Percentiles rank a stretch among this genome's conserved stretches.
phyloP scores from a whole-genome alignment of 2,888 invertebrate species.

The Hyposoter didymator region DNA sequence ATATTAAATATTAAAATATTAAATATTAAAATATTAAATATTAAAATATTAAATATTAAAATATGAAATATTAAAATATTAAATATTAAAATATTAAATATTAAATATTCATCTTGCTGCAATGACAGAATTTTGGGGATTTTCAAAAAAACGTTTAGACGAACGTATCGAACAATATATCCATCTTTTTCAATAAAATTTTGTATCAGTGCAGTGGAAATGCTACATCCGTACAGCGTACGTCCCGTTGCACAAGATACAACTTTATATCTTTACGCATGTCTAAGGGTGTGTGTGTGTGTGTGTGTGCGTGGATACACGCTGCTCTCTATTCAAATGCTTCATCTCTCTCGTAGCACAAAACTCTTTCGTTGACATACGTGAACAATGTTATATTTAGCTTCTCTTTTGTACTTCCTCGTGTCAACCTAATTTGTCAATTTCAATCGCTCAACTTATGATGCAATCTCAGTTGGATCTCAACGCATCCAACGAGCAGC shows the following conservation, averaged over 20 bases:
- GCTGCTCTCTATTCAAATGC: conserved; percentile 35
- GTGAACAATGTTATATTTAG: conserved; percentile 22
- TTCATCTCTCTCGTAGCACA: conserved; percentile 10
- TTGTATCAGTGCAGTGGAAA: too few species aligned
- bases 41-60: too few species aligned
- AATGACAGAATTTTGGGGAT: too few species aligned
- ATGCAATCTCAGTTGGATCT: conserved; percentile 48
- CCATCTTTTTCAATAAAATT: too few species aligned
- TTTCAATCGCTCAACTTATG: conserved; percentile 36
- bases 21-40: too few species aligned
- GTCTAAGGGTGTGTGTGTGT: background rate
- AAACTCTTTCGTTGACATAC: conserved; percentile 29
- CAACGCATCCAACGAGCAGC: conserved; percentile 18
- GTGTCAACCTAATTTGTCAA: conserved; percentile 30
- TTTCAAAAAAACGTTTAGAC: too few species aligned
- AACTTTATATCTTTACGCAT: background rate
- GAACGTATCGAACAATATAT: too few species aligned
- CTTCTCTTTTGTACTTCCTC: conserved; percentile 43
- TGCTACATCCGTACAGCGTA: too few species aligned
- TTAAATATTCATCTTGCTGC: too few species aligned
- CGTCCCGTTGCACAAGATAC: conserved; percentile 47
- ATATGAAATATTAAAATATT: too few species aligned
- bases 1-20: too few species aligned
- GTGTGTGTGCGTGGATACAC: background rate
- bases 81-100: too few species aligned